Conservation (phyloP, 2,888 invertebrate species). For the Drosophila fungiperda region DNA sequence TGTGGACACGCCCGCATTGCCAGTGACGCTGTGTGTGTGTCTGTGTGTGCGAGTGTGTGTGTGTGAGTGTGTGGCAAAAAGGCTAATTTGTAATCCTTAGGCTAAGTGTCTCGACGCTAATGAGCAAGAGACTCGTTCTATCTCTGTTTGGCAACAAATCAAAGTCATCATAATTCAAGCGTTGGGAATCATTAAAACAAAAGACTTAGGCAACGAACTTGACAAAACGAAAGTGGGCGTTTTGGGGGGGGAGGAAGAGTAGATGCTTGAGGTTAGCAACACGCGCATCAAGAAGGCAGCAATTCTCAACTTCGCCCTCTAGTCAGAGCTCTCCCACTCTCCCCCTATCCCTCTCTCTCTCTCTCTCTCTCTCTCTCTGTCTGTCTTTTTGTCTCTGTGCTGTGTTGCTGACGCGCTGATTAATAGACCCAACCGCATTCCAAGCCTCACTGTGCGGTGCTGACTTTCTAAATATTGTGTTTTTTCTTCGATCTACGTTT, state of each 20-base stretch:
- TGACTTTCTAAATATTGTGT: constrained; percentile 76
- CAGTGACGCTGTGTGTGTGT: background rate
- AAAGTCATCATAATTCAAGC: constrained; percentile 80
- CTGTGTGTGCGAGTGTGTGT: constrained; percentile 5
- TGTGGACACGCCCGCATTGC: constrained; percentile 73
- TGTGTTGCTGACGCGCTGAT: constrained; percentile 68
- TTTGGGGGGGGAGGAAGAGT: too few species aligned
- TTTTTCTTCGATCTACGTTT: constrained; percentile 33
- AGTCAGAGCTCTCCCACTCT: constrained; percentile 4
- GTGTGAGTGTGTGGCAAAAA: constrained; percentile 54
- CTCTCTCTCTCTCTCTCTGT: background rate
- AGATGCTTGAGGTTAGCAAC: constrained; percentile 7
- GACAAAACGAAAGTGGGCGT: background rate
- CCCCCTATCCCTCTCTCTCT: background rate
- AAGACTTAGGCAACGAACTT: constrained; percentile 82
- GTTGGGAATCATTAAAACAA: constrained; percentile 79
- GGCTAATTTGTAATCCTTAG: constrained; percentile 81
- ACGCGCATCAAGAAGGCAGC: constrained; percentile 50
- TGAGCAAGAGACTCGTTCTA: constrained; percentile 52
- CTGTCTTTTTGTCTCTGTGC: background rate
- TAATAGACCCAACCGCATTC: constrained; percentile 81
- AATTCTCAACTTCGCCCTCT: constrained; percentile 60
- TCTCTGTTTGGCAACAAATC: constrained; percentile 49
- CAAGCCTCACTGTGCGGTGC: constrained; percentile 62
- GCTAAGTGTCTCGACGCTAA: constrained; percentile 79